A percentile compares a stretch with the other conserved stretches of the same genome.
Conservation (phyloP, 2,113 vertebrate species). For the Baryphthengus martii region DNA sequence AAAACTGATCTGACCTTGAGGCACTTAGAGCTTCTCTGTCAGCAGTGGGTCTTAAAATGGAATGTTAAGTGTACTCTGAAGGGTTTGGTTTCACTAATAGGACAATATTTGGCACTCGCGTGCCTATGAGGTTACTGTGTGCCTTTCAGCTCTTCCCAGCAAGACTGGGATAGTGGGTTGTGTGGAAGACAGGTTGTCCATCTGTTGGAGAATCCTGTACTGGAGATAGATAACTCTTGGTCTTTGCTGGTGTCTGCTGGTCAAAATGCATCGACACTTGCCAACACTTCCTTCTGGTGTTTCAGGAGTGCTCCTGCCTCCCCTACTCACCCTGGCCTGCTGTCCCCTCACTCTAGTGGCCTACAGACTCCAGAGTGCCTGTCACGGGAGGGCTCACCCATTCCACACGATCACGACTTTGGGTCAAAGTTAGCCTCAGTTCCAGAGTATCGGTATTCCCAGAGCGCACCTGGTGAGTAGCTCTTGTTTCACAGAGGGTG, state of each 20-base stretch:
- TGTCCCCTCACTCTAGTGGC: slow-evolving; percentile 91
- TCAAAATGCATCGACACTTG: not conserved
- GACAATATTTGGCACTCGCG: not conserved
- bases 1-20: not conserved
- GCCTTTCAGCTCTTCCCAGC: not conserved
- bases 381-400: slow-evolving; percentile 93
- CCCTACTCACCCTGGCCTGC: slow-evolving; percentile 92
- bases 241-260: not conserved
- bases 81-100: not conserved
- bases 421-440: slow-evolving; percentile 91
- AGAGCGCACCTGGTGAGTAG: slow-evolving; percentile 92
- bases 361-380: slow-evolving; percentile 97
- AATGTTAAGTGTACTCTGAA: not conserved
- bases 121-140: not conserved
- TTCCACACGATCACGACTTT: slow-evolving; percentile 91
- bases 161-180: not conserved
- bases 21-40: not conserved
- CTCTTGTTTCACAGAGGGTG: not conserved
- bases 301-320: slow-evolving; percentile 94
- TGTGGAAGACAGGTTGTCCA: not conserved
- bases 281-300: not conserved
- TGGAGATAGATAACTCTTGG: not conserved
- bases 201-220: not conserved
- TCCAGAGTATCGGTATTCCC: slow-evolving; percentile 93
- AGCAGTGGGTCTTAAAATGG: not conserved